phyloP scores from a whole-genome alignment of 2,888 invertebrate species.

The Meandrusa payeni region DNA sequence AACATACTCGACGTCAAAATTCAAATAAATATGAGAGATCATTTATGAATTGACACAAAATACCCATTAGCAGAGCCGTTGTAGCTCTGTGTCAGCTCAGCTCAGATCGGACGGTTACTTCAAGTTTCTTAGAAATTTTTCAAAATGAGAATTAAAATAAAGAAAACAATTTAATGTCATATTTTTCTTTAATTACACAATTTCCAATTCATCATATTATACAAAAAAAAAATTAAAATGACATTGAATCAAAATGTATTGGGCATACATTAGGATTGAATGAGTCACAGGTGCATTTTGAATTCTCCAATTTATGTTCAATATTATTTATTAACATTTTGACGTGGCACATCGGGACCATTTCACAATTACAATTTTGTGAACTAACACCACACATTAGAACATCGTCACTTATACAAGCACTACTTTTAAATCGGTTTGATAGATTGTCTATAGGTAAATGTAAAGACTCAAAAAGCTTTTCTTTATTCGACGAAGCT shows the following conservation, averaged over 20 bases:
- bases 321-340: slow-evolving; percentile 69
- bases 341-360: slow-evolving; percentile 68
- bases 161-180: too few species aligned
- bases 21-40: too few species aligned
- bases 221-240: too few species aligned
- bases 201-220: too few species aligned
- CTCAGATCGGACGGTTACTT: too few species aligned
- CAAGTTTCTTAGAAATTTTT: too few species aligned
- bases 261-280: slow-evolving; percentile 58
- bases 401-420: slow-evolving; percentile 21
- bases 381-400: slow-evolving; percentile 25
- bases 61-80: too few species aligned
- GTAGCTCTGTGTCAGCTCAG: too few species aligned
- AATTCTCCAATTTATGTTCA: slow-evolving; percentile 52
- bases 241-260: slow-evolving; percentile 57
- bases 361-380: slow-evolving; percentile 53
- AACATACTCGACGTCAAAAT: too few species aligned
- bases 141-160: too few species aligned
- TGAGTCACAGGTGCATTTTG: slow-evolving; percentile 64
- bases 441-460: slow-evolving; percentile 35
- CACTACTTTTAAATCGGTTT: slow-evolving; percentile 28
- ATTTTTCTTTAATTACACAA: too few species aligned
- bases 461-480: slow-evolving; percentile 38
- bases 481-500: slow-evolving; percentile 29
- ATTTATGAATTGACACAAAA: too few species aligned